A percentile compares a stretch with the other conserved stretches of the same genome.
These are phyloP conservation scores for Pedicia rivosa DNA, from an alignment of 2,888 invertebrate genomes.

Conservation along the genomic window DNA sequence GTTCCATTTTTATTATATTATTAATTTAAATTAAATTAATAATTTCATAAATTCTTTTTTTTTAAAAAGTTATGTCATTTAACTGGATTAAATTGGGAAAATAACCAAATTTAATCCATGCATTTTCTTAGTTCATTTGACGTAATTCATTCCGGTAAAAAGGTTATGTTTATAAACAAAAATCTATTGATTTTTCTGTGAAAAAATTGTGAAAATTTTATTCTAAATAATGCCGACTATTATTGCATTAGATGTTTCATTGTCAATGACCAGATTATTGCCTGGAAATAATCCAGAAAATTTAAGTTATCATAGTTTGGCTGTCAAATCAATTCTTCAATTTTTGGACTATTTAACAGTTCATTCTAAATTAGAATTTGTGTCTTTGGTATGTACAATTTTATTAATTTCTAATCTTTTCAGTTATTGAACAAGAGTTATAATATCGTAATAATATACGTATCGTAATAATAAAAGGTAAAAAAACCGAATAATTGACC, in stretches of 20 bases:
- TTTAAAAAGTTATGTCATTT: too few relatives aligned
- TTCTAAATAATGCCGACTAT: constrained; percentile 32
- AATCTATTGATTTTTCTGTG: too few relatives aligned
- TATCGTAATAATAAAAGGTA: neutral
- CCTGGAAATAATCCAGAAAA: constrained; percentile 17
- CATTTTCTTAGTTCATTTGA: too few relatives aligned
- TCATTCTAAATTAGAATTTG: constrained; percentile 23
- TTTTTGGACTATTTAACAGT: constrained; percentile 24
- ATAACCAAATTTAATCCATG: too few relatives aligned
- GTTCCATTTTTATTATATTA: too few relatives aligned
- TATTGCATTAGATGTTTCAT: constrained; percentile 27
- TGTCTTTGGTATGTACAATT: constrained; percentile 3
- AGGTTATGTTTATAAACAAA: too few relatives aligned
- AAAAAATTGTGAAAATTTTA: too few relatives aligned
- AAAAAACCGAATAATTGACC: neutral
- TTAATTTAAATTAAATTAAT: too few relatives aligned
- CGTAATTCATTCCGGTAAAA: too few relatives aligned
- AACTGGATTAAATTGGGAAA: too few relatives aligned
- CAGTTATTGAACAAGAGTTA: too few relatives aligned
- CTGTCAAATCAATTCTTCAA: constrained; percentile 25
- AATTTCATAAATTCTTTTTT: too few relatives aligned
- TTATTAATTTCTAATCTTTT: neutral
- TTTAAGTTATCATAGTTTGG: constrained; percentile 26
- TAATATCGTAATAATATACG: neutral
- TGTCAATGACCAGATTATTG: constrained; percentile 25